Conservation (phyloP, 2,888 invertebrate genomes). For the Taenaris catops region DNA sequence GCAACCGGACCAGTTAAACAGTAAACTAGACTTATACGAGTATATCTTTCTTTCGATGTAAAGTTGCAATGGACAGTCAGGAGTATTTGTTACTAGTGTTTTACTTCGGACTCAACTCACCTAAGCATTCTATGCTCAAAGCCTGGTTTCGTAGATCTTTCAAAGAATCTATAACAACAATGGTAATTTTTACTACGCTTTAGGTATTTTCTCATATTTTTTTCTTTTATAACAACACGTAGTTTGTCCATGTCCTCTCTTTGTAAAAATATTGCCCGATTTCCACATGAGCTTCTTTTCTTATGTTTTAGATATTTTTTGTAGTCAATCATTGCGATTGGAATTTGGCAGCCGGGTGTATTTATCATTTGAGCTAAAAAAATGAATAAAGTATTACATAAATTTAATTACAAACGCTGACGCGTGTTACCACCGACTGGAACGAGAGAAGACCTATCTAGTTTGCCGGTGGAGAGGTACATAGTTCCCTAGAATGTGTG, state of each 20-base stretch:
- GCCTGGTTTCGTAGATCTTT: conserved; percentile 8
- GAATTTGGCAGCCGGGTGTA: conserved; percentile 58
- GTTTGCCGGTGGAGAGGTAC: too few relatives aligned
- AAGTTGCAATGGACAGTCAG: too few relatives aligned
- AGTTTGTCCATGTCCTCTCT: conserved; percentile 39
- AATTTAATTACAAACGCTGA: too few relatives aligned
- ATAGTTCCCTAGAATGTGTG: too few relatives aligned
- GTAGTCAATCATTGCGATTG: conserved; percentile 39
- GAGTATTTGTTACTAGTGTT: too few relatives aligned
- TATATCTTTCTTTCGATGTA: too few relatives aligned
- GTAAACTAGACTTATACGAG: too few relatives aligned
- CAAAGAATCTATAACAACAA: conserved; percentile 51
- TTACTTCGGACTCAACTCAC: conserved; percentile 38
- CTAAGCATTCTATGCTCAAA: conserved; percentile 11
- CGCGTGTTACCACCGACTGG: too few relatives aligned
- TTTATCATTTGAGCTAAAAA: conserved; percentile 37
- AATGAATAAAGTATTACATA: too few relatives aligned
- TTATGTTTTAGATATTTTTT: conserved; percentile 27
- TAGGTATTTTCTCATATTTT: conserved; percentile 37
- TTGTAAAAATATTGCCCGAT: conserved; percentile 48
- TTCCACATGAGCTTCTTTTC: conserved; percentile 38
- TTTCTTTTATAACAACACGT: conserved; percentile 40
- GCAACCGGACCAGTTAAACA: too few relatives aligned
- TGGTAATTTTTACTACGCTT: conserved; percentile 35
- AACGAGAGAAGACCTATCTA: too few relatives aligned